Base-by-base conservation (phyloP, 2,797 vertebrate genomes). In the Melanotaenia pygmaea region DNA sequence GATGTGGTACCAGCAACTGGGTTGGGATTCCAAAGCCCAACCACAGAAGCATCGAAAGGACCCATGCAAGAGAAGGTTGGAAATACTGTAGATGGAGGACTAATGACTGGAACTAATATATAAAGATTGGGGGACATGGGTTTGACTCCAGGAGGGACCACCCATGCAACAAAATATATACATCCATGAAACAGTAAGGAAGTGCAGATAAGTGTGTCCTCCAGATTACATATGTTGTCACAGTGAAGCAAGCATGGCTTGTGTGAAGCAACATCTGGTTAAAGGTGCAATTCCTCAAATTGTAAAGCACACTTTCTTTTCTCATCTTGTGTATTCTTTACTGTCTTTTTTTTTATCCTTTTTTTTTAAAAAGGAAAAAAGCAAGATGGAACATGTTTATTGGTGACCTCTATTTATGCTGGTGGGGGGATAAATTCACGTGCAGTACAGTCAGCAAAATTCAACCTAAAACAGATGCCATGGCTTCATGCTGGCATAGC, bases 11-110 rank as follows among this genome's bases (percentile, higher is more conserved):
- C 79, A 83, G 69, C 80, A 70, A 70, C 72, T 70, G 81, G 76
- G 80, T 89, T 79, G 65, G 62, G 84, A 88, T 79, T 79, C 85
- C 70, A 64, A 76, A 79, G 75, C 56, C 57, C 12, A 84, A 78
- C 59, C 80, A 57, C 74, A 34, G 71, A 53, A 78, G 81, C 78
- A 80, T 82, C 67, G 64, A 78, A 74, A 74, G 30, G 67, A 70
- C 70, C 79, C 70, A 8, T 16, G 67, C 47, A 63, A 59, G 35
- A 69, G 59, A 32, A 16, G 0, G 16, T 64, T 74, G 67, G 65
- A 66, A 14, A 2, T 78, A 66, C 40, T 67, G 66, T 47, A 73
- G 65, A 81, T 78, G 50, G 37, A 4, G 72, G 76, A 79, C 28
- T 61, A 74, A 80, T 71, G 70, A 72, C 64, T 71, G 64, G 59